Percentiles rank a stretch among this genome's conserved stretches.
Evolutionary conservation across 1,140 invertebrate genomes (phyloP).

Genomic region (Bombus pascuorum): DNA sequence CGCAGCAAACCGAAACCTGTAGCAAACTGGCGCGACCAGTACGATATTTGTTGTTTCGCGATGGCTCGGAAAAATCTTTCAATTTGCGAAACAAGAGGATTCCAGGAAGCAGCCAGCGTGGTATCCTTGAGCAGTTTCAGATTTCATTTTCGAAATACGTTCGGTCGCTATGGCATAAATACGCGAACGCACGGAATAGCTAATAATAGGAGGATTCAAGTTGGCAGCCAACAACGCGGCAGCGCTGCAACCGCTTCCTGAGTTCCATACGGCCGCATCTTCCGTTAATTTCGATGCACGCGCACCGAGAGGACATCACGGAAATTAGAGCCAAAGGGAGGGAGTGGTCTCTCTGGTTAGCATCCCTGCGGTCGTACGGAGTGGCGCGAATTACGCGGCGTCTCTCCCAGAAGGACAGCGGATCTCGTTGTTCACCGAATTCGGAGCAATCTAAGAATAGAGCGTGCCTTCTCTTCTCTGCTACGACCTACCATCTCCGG

Average conservation of each 20-base stretch:
- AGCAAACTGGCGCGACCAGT: too few relatives aligned
- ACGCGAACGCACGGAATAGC: slow-evolving; percentile 73
- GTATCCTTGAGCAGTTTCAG: slow-evolving; percentile 57
- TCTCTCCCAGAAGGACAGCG: background rate
- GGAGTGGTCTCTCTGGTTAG: background rate
- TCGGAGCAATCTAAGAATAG: slow-evolving; percentile 43
- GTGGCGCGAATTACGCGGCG: background rate
- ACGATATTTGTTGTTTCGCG: background rate
- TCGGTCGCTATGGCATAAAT: slow-evolving; percentile 70
- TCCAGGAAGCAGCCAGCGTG: background rate
- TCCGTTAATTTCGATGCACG: slow-evolving; percentile 66
- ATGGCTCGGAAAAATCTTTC: background rate
- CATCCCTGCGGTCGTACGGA: background rate
- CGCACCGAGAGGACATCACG: background rate
- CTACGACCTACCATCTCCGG: background rate
- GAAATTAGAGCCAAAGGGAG: background rate
- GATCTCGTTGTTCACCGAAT: slow-evolving; percentile 36
- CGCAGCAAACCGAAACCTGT: too few relatives aligned
- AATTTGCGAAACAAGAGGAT: background rate
- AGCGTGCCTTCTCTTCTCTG: background rate
- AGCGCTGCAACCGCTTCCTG: slow-evolving; percentile 47
- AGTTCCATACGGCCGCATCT: slow-evolving; percentile 68
- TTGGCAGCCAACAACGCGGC: slow-evolving; percentile 71
- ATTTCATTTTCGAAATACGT: slow-evolving; percentile 76
- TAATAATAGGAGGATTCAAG: slow-evolving; percentile 79